Evolutionary conservation across 2,888 invertebrate genomes (phyloP), one percentile per base, ranked within the genome.

Genomic region (Sinhomidia bicolor): DNA sequence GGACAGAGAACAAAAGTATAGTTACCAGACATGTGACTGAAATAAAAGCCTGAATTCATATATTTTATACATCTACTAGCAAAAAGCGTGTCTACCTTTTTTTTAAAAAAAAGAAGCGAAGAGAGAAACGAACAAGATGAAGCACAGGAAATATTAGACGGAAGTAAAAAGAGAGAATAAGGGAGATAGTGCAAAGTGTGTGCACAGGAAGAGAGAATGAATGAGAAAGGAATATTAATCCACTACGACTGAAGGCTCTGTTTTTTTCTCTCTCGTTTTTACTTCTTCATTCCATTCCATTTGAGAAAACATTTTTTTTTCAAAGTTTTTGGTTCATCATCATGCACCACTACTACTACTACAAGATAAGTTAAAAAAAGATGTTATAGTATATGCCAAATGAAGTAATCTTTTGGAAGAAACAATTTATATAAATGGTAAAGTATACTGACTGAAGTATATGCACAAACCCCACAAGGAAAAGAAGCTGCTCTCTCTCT

Each of bases 171-270:
- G 7, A 83, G 57, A 47, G 26, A 47, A 36, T 5, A 7, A 36
- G 36, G 17, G 17, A 65, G 54, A 12, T 4, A 6, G 14, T 36
- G 79, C 12, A 10, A 36, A 7, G 9, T 9, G 68, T 71, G 41
- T 41, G 41, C 12, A 32, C 47, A 29, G 4, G 76, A 32, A 78
- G 80, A 41, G 26, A 29, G 23, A 9, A 26, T 17, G 51, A 83
- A 85, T 85, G 85, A 85, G 62, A 47, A 78, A 78, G 36, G 85
- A 76, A 85, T 85, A 85, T 74, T 85, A 85, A 85, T 85, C 36
- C 17, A 78, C n/a, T 57, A 12, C 54, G 12, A 32, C 83, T 60
- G 74, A 26, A 14, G 14, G 17, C 36, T 44, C 7, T 80, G 1
- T 36, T 17, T 3, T 47, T n/a, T 32, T 51, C 5, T 29, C 47